These are phyloP conservation scores for Chelon labrosus DNA, from an alignment of 2,797 vertebrate genomes.

Conservation along the genomic window DNA sequence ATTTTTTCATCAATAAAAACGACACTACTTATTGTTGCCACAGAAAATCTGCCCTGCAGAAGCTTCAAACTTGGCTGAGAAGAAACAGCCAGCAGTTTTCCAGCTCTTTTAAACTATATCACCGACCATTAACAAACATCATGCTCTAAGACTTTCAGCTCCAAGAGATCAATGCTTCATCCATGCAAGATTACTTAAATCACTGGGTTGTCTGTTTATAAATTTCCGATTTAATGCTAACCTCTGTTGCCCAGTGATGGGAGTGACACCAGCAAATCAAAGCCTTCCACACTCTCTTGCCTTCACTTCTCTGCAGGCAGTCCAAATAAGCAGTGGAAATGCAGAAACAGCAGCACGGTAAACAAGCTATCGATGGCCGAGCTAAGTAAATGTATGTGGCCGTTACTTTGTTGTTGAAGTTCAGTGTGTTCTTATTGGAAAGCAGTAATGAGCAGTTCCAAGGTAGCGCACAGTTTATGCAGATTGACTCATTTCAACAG, in stretches of 20 bases:
- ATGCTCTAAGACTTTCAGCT: slow-evolving; percentile 1
- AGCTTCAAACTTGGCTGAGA: not conserved
- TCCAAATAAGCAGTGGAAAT: slow-evolving; percentile 49
- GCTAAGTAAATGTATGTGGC: slow-evolving; percentile 28
- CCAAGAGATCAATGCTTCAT: not conserved
- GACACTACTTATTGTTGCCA: not conserved
- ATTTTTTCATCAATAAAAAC: not conserved
- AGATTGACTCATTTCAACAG: slow-evolving; percentile 6
- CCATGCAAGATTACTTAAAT: slow-evolving; percentile 24
- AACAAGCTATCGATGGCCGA: slow-evolving; percentile 53
- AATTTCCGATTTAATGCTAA: slow-evolving; percentile 49
- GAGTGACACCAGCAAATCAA: slow-evolving; percentile 69
- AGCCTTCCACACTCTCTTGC: slow-evolving; percentile 40
- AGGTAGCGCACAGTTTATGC: not conserved
- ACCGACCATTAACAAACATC: not conserved
- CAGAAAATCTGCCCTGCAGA: not conserved
- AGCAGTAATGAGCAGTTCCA: slow-evolving; percentile 11
- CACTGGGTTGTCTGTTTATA: slow-evolving; percentile 35
- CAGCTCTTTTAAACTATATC: not conserved
- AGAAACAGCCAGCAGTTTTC: not conserved
- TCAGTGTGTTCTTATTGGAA: slow-evolving; percentile 31
- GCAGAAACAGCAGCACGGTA: slow-evolving; percentile 34
- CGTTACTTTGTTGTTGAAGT: slow-evolving; percentile 49
- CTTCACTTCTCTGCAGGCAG: slow-evolving; percentile 63
- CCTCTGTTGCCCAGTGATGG: slow-evolving; percentile 58